Evolutionary conservation across 2,113 vertebrate genomes (phyloP).

Genomic region (Aegithalos caudatus): DNA sequence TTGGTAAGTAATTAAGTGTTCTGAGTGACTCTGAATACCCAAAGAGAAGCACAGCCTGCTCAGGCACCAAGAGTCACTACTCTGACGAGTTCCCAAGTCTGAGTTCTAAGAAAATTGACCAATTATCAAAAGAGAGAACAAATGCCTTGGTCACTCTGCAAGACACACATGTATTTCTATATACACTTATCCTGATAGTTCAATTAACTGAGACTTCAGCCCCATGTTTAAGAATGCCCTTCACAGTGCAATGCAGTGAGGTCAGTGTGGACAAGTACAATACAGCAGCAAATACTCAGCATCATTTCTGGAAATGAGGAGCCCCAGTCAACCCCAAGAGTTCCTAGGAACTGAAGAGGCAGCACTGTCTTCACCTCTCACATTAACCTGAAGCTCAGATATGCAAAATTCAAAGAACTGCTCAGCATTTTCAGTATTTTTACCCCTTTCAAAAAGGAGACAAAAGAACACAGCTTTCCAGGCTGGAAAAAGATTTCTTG

Average conservation of each 20-base stretch:
- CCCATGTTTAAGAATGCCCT: neutral
- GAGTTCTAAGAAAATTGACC: neutral
- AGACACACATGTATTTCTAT: neutral
- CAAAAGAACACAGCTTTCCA: neutral
- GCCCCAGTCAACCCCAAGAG: neutral
- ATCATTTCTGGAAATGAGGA: neutral
- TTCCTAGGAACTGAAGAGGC: neutral
- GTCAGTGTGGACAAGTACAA: neutral
- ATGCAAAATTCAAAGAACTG: neutral
- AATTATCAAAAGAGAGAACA: neutral
- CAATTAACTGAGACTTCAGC: neutral
- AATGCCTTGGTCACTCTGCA: neutral
- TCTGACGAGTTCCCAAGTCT: neutral
- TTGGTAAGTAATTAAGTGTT: neutral
- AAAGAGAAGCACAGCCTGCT: neutral
- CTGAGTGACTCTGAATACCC: neutral
- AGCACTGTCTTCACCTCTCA: neutral
- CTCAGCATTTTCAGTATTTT: neutral
- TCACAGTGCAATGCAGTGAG: neutral
- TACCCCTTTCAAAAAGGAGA: neutral
- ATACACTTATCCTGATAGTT: neutral
- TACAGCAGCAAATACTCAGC: neutral
- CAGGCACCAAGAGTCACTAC: neutral
- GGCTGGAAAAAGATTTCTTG: neutral
- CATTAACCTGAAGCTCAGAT: neutral